phyloP scores from a whole-genome alignment of 2,797 vertebrate species.

The Pangasius djambal region DNA sequence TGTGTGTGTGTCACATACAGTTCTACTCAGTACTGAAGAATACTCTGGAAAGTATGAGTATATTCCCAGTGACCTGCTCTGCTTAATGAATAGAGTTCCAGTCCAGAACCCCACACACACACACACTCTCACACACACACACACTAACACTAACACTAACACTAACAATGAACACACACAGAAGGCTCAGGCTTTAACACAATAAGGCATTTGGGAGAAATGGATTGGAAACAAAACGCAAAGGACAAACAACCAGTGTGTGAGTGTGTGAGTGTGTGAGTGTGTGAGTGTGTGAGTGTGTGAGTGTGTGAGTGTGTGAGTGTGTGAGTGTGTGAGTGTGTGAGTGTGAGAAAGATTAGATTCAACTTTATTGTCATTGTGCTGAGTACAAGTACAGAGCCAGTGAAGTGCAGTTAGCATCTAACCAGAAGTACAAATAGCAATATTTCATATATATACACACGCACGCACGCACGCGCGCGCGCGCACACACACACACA shows the following conservation, averaged over 20 bases:
- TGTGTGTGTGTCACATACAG: background rate
- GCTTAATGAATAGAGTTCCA: slow-evolving; percentile 9
- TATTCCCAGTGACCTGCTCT: slow-evolving; percentile 4
- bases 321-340: too few species aligned
- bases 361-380: too few species aligned
- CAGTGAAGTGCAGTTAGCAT: too few species aligned
- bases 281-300: too few species aligned
- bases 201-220: background rate
- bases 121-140: background rate
- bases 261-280: too few species aligned
- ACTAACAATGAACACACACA: background rate
- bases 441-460: too few species aligned
- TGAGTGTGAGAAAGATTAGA: too few species aligned
- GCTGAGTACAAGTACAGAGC: too few species aligned
- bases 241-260: background rate
- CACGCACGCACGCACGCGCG: too few species aligned
- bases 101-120: background rate
- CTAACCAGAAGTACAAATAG: too few species aligned
- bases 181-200: background rate
- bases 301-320: too few species aligned
- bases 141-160: background rate
- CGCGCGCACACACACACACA: too few species aligned
- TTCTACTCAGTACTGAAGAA: background rate
- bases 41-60: background rate
- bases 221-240: background rate